These are phyloP conservation scores for Sogatella furcifera DNA, from an alignment of 1,140 invertebrate genomes.

Conservation along the genomic window DNA sequence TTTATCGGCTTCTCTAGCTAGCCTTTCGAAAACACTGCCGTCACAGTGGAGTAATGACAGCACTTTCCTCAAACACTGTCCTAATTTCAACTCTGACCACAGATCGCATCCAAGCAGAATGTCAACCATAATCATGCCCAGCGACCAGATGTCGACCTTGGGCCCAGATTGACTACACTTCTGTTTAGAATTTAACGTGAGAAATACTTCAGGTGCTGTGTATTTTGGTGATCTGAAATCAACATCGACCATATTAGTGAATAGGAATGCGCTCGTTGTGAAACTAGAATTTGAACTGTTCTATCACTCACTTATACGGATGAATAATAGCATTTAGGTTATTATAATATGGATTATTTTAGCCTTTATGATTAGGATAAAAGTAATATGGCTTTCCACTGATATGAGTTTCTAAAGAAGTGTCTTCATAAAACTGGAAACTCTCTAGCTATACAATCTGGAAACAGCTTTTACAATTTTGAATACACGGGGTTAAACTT, in stretches of 20 bases:
- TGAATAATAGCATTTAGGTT: neutral
- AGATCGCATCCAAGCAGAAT: conserved; percentile 49
- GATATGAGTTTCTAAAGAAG: neutral
- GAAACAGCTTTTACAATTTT: too few relatives aligned
- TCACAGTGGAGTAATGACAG: conserved; percentile 52
- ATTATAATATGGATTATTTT: neutral
- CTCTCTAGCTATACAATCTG: neutral
- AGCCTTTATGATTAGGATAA: neutral
- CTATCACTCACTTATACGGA: neutral
- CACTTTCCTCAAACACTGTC: conserved; percentile 60
- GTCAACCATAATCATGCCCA: conserved; percentile 80
- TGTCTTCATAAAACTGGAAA: neutral
- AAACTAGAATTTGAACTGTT: too few relatives aligned
- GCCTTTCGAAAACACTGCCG: conserved; percentile 54
- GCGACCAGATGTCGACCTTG: conserved; percentile 82
- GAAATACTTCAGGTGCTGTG: conserved; percentile 74
- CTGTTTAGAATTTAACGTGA: conserved; percentile 28
- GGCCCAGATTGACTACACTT: conserved; percentile 34
- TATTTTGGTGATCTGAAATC: conserved; percentile 58
- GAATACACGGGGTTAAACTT: too few relatives aligned
- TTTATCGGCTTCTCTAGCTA: conserved; percentile 64
- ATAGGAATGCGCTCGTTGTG: neutral
- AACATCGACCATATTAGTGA: too few relatives aligned
- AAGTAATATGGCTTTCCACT: neutral
- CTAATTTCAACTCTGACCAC: conserved; percentile 60